Evolutionary conservation across 2,113 vertebrate species (phyloP), one percentile per base, ranked within the genome.

Genomic region (Sylvietta virens): DNA sequence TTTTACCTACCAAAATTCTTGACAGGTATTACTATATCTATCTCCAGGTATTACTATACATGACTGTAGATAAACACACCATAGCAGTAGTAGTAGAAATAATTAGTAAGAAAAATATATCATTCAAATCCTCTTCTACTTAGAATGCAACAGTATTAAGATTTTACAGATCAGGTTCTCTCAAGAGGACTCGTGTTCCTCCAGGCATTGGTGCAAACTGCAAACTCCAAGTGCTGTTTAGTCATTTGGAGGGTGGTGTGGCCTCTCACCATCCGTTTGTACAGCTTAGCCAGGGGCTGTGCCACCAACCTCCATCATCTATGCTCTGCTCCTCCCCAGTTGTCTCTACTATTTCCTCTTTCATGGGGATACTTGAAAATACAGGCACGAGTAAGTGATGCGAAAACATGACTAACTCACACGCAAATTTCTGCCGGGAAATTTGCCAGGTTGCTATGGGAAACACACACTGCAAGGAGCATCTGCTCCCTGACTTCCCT

Each of bases 401-500:
- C 39, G 66, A 90, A 94, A 80, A 13, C 88, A 85, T 92, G 70
- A 90, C 82, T 90, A 93, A 92, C 66, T 77, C 45, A 2, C 66
- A 80, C 15, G 6, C 71, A 88, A 65, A 96, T 89, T 92, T 83
- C 84, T 87, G 69, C 77, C 9, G 44, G 96, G 93, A 95, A 94
- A 78, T 90, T 39, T 88, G 95, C 94, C 95, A 95, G 92, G 95
- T 93, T 96, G 94, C 88, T 39, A 93, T 42, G 92, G 90, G 90
- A 93, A 93, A 94, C 83, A 22, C 56, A 70, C 44, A 51, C 85
- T 62, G 88, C 71, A 77, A 73, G 64, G 35, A 90, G 76, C 90
- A 93, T 95, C 94, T 95, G 90, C 82, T 93, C 82, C 18, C 58
- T 58, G 67, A 33, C 45, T 88, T 71, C 56, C 62, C 82, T 87